These are phyloP conservation scores for Ophioderma brevispina DNA, from an alignment of 35 echinoderm and acorn worm genomes.

Conservation along the genomic window DNA sequence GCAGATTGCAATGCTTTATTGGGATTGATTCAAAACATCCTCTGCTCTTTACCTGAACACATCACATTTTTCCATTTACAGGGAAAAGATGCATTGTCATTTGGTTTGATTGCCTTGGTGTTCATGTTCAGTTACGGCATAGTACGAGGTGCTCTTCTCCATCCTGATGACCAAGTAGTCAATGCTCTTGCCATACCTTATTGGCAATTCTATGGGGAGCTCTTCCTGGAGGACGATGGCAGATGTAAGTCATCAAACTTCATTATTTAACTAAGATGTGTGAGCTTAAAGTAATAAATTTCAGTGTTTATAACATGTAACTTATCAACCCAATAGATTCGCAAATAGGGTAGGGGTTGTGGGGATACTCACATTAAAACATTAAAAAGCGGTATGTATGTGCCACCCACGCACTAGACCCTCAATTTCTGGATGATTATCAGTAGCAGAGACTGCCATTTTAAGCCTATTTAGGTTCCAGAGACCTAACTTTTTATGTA, in stretches of 20 bases:
- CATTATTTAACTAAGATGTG: neutral
- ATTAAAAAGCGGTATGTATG: neutral
- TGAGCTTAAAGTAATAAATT: neutral
- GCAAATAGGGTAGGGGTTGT: too few relatives aligned
- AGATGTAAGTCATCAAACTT: neutral
- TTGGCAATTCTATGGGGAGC: constrained; percentile 98
- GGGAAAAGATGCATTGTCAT: constrained; percentile 59
- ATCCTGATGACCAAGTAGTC: constrained; percentile 15
- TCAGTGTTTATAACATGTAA: neutral
- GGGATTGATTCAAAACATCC: too few relatives aligned
- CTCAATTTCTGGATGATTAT: neutral
- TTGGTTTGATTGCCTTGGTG: constrained; percentile 69
- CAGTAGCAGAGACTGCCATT: neutral
- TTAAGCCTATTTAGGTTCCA: neutral
- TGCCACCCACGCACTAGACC: neutral
- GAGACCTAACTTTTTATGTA: neutral
- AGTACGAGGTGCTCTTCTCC: constrained; percentile 68
- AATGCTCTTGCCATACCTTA: constrained; percentile 71
- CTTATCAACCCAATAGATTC: too few relatives aligned
- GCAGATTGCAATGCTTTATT: too few relatives aligned
- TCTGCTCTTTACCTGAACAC: too few relatives aligned
- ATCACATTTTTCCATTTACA: constrained; percentile 13
- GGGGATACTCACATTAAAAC: neutral
- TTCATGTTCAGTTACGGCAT: constrained; percentile 84
- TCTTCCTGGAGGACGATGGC: constrained; percentile 74